A percentile compares a stretch with the other conserved stretches of the same genome.
Evolutionary conservation across 2,113 vertebrate genomes (phyloP).

Genomic region (Scalopus aquaticus): DNA sequence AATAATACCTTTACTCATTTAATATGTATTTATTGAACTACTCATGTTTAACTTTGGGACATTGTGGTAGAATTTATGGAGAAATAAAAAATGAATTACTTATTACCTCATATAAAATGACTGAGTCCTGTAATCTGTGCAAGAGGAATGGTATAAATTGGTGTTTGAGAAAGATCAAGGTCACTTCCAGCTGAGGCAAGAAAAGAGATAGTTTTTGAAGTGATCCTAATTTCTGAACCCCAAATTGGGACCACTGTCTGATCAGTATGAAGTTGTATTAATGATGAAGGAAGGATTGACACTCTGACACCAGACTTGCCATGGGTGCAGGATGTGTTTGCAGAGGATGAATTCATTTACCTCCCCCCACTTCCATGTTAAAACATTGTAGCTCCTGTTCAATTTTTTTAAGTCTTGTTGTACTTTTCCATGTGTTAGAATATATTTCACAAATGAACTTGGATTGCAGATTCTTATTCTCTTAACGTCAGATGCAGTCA

Average conservation of each 20-base stretch:
- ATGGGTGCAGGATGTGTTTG: neutral
- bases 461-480: conserved; percentile 52
- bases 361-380: neutral
- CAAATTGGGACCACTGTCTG: neutral
- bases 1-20: neutral
- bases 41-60: neutral
- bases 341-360: neutral
- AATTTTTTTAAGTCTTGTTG: conserved; percentile 37
- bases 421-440: conserved; percentile 56
- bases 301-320: neutral
- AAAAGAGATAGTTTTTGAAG: neutral
- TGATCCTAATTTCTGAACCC: neutral
- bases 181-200: neutral
- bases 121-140: neutral
- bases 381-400: neutral
- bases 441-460: conserved; percentile 63
- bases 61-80: neutral
- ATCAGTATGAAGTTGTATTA: neutral
- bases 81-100: neutral
- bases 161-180: neutral
- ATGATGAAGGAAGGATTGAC: neutral
- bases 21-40: neutral
- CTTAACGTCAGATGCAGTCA: conserved; percentile 65
- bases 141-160: neutral
- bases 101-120: neutral